These are phyloP conservation scores for Atlantisia rogersi DNA, from an alignment of 2,113 vertebrate genomes.

Conservation along the genomic window DNA sequence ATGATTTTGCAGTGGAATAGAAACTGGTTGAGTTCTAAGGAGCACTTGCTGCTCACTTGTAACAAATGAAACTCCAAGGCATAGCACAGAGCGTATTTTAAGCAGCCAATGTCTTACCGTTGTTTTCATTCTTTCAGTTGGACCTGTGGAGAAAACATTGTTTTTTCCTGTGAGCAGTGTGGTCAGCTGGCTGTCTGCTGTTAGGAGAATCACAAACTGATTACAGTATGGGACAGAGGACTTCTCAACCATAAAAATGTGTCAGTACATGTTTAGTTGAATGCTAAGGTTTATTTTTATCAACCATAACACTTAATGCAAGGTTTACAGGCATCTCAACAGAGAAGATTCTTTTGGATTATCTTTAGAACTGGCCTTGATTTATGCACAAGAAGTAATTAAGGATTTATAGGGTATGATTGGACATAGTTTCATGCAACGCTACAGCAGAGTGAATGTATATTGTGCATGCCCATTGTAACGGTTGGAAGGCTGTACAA, in stretches of 20 bases:
- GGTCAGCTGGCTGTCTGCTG: neutral
- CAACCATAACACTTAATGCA: neutral
- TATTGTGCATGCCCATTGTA: neutral
- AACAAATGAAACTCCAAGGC: neutral
- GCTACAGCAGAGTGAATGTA: neutral
- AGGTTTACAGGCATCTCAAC: neutral
- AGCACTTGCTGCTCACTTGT: neutral
- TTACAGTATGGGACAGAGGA: neutral
- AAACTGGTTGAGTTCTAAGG: neutral
- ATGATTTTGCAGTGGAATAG: neutral
- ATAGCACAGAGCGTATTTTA: neutral
- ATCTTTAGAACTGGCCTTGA: neutral
- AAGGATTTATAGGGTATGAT: neutral
- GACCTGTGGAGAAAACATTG: neutral
- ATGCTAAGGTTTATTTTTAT: neutral
- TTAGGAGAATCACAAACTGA: neutral
- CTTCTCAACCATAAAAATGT: neutral
- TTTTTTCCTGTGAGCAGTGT: neutral
- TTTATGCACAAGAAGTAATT: conserved; percentile 14
- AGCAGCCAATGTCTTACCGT: neutral
- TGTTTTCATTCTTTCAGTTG: neutral
- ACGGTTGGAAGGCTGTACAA: neutral
- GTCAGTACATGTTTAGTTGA: neutral
- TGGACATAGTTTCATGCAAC: neutral
- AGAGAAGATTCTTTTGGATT: neutral